Conservation (phyloP, 1,140 invertebrate species). For the Tenebrio molitor region DNA sequence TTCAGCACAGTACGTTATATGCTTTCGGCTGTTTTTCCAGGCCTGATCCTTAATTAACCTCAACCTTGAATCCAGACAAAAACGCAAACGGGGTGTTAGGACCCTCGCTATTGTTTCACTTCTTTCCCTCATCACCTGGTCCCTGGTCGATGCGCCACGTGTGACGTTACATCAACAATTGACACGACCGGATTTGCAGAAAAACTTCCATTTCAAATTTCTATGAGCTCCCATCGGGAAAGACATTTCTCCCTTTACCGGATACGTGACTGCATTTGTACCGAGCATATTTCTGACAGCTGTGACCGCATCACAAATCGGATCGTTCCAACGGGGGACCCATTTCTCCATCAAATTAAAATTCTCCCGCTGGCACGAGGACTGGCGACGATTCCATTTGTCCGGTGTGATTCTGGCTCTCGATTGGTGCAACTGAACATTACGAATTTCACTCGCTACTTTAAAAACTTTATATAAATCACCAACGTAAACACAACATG, state of each 20-base stretch:
- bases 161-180: no score
- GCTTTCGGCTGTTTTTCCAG: conserved; percentile 32
- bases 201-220: conserved; percentile 30
- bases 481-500: no score
- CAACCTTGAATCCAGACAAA: conserved; percentile 24
- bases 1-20: conserved; percentile 29
- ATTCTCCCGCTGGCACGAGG: not conserved
- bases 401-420: no score
- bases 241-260: conserved; percentile 28
- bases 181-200: not conserved
- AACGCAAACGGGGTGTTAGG: not conserved
- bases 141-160: no score
- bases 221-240: conserved; percentile 13
- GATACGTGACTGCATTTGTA: conserved; percentile 37
- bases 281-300: conserved; percentile 30
- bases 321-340: not conserved
- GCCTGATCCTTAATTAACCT: conserved; percentile 34
- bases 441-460: no score
- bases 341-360: conserved; percentile 4
- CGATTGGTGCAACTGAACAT: no score
- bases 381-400: no score
- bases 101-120: not conserved
- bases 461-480: no score
- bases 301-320: conserved; percentile 23
- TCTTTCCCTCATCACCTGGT: no score